Evolutionary conservation across 2,113 vertebrate genomes (phyloP).

Genomic region (Anguilla japonica): DNA sequence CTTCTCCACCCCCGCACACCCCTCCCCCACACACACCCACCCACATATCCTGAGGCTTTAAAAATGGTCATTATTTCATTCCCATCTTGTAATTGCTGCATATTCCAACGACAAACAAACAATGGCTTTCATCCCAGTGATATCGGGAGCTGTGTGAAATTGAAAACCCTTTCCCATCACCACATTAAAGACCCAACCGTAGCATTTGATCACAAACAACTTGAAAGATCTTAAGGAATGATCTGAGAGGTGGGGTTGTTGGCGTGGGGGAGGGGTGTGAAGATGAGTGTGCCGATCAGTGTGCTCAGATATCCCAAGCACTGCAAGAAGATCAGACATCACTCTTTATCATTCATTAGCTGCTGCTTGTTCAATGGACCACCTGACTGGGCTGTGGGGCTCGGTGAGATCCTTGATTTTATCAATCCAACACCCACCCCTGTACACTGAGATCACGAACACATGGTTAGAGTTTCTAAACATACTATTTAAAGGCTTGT

Average conservation of each 20-base stretch:
- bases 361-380: constrained; percentile 16
- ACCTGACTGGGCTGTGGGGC: neutral
- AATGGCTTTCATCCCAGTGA: no score
- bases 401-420: no score
- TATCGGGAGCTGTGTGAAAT: neutral
- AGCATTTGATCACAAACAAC: constrained; percentile 22
- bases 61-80: no score
- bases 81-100: no score
- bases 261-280: neutral
- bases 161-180: neutral
- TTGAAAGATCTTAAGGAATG: neutral
- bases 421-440: no score
- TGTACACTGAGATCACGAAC: neutral
- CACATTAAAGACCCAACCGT: neutral
- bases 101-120: no score
- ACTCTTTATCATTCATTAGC: constrained; percentile 21
- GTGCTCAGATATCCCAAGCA: constrained; percentile 8
- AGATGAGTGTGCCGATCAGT: neutral
- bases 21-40: no score
- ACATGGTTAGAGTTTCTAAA: neutral
- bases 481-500: no score
- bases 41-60: no score
- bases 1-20: no score
- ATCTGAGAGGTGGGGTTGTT: neutral
- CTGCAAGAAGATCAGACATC: constrained; percentile 15